Evolutionary conservation across 2,888 invertebrate species (phyloP).

Genomic region (Meganola albula): DNA sequence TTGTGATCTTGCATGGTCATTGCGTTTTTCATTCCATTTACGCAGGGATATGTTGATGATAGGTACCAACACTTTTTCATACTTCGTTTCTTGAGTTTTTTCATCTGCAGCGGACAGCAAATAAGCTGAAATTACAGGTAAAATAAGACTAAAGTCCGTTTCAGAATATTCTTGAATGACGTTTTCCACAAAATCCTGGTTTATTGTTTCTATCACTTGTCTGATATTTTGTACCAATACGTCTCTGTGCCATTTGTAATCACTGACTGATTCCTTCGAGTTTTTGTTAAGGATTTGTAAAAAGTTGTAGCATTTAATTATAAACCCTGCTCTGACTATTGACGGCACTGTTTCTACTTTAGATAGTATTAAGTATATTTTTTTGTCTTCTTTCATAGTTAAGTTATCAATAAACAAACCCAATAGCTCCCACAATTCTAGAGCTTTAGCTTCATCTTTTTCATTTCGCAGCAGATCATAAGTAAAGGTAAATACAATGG

Average conservation of each 20-base stretch:
- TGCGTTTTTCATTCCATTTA: conserved; percentile 31
- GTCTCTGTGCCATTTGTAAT: conserved; percentile 21
- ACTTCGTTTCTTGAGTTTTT: conserved; percentile 38
- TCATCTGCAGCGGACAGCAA: conserved; percentile 37
- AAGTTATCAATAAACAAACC: conserved; percentile 48
- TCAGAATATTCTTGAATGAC: conserved; percentile 39
- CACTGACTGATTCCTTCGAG: conserved; percentile 22
- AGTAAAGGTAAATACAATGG: conserved; percentile 47
- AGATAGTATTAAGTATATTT: conserved; percentile 40
- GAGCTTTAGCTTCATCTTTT: conserved; percentile 32
- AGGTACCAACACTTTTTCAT: conserved; percentile 37
- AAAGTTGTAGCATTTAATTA: conserved; percentile 45
- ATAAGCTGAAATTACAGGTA: conserved; percentile 38
- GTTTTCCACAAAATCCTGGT: conserved; percentile 36
- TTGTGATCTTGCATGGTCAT: conserved; percentile 25
- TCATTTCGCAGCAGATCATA: conserved; percentile 42
- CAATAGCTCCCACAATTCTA: conserved; percentile 41
- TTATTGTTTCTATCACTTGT: conserved; percentile 38
- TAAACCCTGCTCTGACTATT: conserved; percentile 36
- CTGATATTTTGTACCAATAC: conserved; percentile 32
- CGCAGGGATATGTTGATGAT: conserved; percentile 34
- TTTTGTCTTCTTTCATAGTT: conserved; percentile 45
- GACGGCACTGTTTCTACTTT: conserved; percentile 34
- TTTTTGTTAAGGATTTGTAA: conserved; percentile 32
- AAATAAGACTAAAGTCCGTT: conserved; percentile 26